Evolutionary conservation across 1,140 invertebrate genomes (phyloP), one percentile per base, ranked within the genome.

Genomic region (Aphis craccivora): DNA sequence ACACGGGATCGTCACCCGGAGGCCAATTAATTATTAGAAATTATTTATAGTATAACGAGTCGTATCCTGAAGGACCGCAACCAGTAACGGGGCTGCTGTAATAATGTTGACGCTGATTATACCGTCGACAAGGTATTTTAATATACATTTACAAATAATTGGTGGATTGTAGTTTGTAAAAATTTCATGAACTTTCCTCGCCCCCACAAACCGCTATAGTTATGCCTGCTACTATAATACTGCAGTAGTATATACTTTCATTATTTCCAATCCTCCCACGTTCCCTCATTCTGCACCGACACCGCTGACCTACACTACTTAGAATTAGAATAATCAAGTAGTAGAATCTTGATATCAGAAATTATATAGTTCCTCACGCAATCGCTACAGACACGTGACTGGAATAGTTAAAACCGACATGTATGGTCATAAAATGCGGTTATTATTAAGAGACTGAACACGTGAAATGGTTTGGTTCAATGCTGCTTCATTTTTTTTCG

Each of bases 321-420:
- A 89, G 35, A 55, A 53, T 89, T 55, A 55, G 88, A 89, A 89
- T 89, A 89, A 89, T 89, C 88, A 89, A 89, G 30, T 55, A 55
- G 88, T 89, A 55, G 51, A 55, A 89, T 89, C 88, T 89, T 89
- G 88, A 89, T 89, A 89, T 89, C 88, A 89, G 48, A 89, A 89
- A 89, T 89, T 89, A 89, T 89, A 89, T 53, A 89, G 48, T 89
- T 89, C 88, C 88, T 89, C 88, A 89, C 88, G 88, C 88, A 89
- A 89, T 89, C n/a, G 48, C 88, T 55, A 37, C 88, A 89, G 51
- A 89, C 88, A 89, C 88, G 88, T 89, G 88, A 89, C 88, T 89
- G 88, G 48, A 89, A 53, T 89, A 89, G 51, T 89, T 89, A 89
- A 89, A 89, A 89, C 88, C 88, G 88, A 89, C 88, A 53, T 89